Evolutionary conservation across 2,888 invertebrate genomes (phyloP), one percentile per base, ranked within the genome.

Genomic region (Dascillus cervinus): DNA sequence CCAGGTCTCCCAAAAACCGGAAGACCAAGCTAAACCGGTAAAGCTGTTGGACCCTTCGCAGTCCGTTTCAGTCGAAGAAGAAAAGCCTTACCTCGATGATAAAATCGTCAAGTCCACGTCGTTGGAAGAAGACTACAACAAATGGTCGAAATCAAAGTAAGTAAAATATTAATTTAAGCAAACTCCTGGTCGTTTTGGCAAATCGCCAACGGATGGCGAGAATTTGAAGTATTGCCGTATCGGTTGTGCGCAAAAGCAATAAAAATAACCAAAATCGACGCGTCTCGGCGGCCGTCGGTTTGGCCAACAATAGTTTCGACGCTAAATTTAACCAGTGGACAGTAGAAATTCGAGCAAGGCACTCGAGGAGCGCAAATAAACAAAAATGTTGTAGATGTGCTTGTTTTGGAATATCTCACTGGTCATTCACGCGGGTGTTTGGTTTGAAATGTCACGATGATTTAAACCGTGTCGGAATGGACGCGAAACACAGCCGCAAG

Each of bases 91-190:
- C 46, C 43, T 59, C 36, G 57, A 59, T 33, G 47, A 56, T 9
- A 55, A 56, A 26, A 50, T 58, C 11, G 42, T 55, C 9, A 58
- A 61, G 33, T 51, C 37, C 22, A 54, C 53, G 19, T 57, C 60
- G 21, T 40, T 58, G 17, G 62, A 61, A 39, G 60, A 64, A 30
- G 59, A 61, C 34, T 53, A 54, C 37, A 58, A 58, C 37, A 58
- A 59, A 57, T 64, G 64, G 64, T 65, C 64, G 40, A 61, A 60
- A 58, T 47, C 53, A 53, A 58, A 55, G 66, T 66, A 52, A 59
- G 64, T 49, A 28, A 11, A 11, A 17, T 9, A 13, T 10, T 23
- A 27, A 28, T 23, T 22, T 22, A 33, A 33, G 28, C 23, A 37
- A 30, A 36, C 25, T 26, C 11, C 33, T 14, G 17, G 30, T 23